Evolutionary conservation across 1,140 invertebrate genomes (phyloP), one percentile per base, ranked within the genome.

Genomic region (Cardiocondyla obscurior): DNA sequence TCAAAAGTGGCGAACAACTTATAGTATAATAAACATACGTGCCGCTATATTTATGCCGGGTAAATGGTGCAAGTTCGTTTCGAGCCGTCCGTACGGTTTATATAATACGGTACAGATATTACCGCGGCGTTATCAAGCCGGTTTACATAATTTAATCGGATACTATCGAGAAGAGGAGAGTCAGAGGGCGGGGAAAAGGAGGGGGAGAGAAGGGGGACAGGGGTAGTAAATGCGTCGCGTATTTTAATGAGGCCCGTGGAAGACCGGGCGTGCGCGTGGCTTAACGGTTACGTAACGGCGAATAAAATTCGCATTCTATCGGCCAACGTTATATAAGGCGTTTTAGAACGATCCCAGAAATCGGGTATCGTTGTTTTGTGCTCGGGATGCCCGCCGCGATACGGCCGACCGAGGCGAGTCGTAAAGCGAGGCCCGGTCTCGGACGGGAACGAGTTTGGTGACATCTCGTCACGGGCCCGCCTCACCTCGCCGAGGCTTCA

Each of bases 391-490:
- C 30, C 79, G 64, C 14, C n/a, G 69, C 49, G 77, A 51, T 77
- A 74, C 83, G 72, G 16, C 39, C 39, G 19, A 10, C 39, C n/a
- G 28, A 64, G 44, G 33, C 49, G 19, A 81, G 72, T 73, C 83
- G 83, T 76, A 88, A 88, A 88, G 51, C 88, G 83, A 83, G 69
- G 83, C 60, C 69, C 67, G 51, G 46, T 82, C 69, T 72, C n/a
- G 70, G 77, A 85, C 72, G 51, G 39, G 83, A 88, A 88, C 87
- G 84, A 88, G 87, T 88, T 88, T 88, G 87, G 84, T 88, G 87
- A 88, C 87, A 88, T 79, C 85, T 73, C 85, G 84, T 82, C 69
- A 77, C 36, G 8, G 85, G 64, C 55, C 70, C 87, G 81, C 81
- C 87, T 81, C 39, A 62, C 74, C 69, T 87, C 65, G 55, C 44